These are phyloP conservation scores for Chelonus insularis DNA, from an alignment of 1,140 invertebrate species.

Conservation along the genomic window DNA sequence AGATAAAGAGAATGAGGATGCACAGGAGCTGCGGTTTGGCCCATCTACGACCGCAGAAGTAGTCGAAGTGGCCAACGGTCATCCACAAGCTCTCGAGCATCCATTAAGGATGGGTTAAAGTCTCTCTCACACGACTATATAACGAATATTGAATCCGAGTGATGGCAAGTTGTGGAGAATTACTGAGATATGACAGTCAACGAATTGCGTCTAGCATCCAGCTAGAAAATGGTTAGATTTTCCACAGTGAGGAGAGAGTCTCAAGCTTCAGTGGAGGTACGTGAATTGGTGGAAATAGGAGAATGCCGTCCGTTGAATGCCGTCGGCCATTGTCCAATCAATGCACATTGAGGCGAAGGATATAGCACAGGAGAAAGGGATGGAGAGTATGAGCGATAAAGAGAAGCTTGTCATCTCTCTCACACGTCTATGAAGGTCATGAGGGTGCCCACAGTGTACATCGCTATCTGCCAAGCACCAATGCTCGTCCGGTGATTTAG, in stretches of 20 bases:
- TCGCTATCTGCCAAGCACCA: slow-evolving; percentile 44
- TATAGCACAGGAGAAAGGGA: slow-evolving; percentile 25
- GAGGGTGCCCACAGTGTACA: slow-evolving; percentile 28
- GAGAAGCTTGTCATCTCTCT: slow-evolving; percentile 12
- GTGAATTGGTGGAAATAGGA: slow-evolving; percentile 18
- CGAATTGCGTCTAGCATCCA: not conserved
- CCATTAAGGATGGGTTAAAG: slow-evolving; percentile 12
- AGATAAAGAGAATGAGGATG: not conserved
- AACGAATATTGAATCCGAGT: slow-evolving; percentile 13
- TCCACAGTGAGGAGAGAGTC: not conserved
- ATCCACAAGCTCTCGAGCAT: slow-evolving; percentile 4
- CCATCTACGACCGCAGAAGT: not conserved
- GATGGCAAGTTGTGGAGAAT: not conserved
- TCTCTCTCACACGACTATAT: not conserved
- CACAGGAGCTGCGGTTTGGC: slow-evolving; percentile 13
- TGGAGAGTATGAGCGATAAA: not conserved
- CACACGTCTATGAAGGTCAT: slow-evolving; percentile 29
- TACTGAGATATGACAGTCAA: not conserved
- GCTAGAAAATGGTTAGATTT: not conserved
- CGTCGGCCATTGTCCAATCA: slow-evolving; percentile 43
- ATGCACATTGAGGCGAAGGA: slow-evolving; percentile 44
- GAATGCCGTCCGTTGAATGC: slow-evolving; percentile 7
- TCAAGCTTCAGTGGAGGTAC: not conserved
- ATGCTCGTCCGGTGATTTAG: slow-evolving; percentile 49
- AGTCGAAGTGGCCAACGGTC: slow-evolving; percentile 12